These are phyloP conservation scores for Callospermophilus lateralis DNA, from an alignment of 2,113 vertebrate genomes.

Conservation along the genomic window DNA sequence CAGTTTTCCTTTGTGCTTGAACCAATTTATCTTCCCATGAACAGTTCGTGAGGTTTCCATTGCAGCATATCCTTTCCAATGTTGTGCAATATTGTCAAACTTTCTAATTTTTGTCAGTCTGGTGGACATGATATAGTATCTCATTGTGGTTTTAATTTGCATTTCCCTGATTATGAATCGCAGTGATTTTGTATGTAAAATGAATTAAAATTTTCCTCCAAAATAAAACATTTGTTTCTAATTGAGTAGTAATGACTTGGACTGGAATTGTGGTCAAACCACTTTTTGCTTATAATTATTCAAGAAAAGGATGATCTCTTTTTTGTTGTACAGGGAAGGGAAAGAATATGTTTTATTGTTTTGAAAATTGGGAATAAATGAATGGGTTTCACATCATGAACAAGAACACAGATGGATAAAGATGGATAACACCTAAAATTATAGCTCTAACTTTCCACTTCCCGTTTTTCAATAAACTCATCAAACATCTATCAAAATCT, in stretches of 20 bases:
- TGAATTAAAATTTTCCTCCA: slow-evolving; percentile 62
- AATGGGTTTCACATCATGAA: neutral
- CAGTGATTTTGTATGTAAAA: slow-evolving; percentile 70
- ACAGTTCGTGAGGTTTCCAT: neutral
- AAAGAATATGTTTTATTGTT: neutral
- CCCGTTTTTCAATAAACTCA: slow-evolving; percentile 1
- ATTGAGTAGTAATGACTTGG: slow-evolving; percentile 70
- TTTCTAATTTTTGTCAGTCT: slow-evolving; percentile 15
- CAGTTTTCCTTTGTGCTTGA: neutral
- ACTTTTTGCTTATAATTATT: slow-evolving; percentile 41
- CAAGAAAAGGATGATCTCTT: slow-evolving; percentile 18
- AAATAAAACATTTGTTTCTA: slow-evolving; percentile 79
- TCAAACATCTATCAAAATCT: neutral
- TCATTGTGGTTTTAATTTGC: slow-evolving; percentile 66
- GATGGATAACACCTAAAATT: neutral
- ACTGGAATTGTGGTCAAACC: slow-evolving; percentile 48
- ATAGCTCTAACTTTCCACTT: neutral
- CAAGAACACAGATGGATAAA: neutral
- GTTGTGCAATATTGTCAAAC: slow-evolving; percentile 1
- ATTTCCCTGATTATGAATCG: slow-evolving; percentile 62
- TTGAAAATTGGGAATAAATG: neutral
- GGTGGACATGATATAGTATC: slow-evolving; percentile 21
- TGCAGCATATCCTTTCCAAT: neutral
- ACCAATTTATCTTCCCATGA: slow-evolving; percentile 1
- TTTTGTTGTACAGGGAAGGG: neutral